Base-by-base conservation (phyloP, 2,888 invertebrate species). In the Tachina grossa region DNA sequence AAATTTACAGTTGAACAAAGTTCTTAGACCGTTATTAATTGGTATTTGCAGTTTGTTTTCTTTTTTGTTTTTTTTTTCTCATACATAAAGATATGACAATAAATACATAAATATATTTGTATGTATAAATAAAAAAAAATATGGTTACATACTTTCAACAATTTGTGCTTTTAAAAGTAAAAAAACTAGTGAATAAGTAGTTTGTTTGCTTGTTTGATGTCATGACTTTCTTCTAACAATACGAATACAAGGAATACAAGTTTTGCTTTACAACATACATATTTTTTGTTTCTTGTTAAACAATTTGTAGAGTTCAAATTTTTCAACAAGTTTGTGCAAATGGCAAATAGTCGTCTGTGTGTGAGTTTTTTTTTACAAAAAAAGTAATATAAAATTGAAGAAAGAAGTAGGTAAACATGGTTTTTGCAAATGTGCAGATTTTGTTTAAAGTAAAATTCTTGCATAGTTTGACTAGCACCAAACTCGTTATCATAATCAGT, bases 381-480 rank as follows among this genome's bases (percentile, higher is more conserved):
- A 76, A 51, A 81, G 31, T 22, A 61, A 31, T 13, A 74, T 39
- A 39, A 68, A 57, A 11, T 31, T 45, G 31, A 43, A 53, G 63
- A 45, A 39, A 51, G n/a, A 43, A 55, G 11, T 43, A 66, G 13
- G 4, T 16, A n/a, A 16, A 74, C 39, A n/a, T 55, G 13, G 19
- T 59, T 59, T 22, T 74, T 72, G 65, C 89, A 89, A 88, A 88
- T 47, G 77, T 83, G 83, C 75, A 85, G 59, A 68, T 68, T 53
- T 75, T 68, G 49, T 78, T 74, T 83, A n/a, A 68, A 51, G 55
- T 55, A 65, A 59, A 86, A 85, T 89, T 89, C 61, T 81, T 69
- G 41, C 43, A 81, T 81, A 69, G 81, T 89, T 90, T 90, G 91
- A 92, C 92, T 92, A 92, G 92, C 91, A 92, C 90, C 92, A 91